Evolutionary conservation across 2,797 vertebrate species (phyloP), one percentile per base, ranked within the genome.

Genomic region (Acestrorhynchus altus): DNA sequence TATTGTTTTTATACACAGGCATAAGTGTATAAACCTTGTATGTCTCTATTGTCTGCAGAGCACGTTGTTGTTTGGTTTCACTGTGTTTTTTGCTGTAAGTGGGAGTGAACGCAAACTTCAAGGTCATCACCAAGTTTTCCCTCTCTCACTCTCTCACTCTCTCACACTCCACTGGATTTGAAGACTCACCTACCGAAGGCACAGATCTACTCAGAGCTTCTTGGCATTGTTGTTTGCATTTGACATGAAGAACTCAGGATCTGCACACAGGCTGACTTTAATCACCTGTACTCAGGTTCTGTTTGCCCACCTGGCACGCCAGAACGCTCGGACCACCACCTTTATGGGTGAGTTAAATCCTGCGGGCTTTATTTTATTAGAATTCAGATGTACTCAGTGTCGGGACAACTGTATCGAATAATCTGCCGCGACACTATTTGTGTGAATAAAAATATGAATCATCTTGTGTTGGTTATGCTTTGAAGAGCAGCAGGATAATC

Each of bases 71-170:
- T n/a, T n/a, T n/a, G n/a, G n/a, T n/a, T n/a, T n/a, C n/a, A n/a
- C 16, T 47, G 11, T 47, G 46, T 47, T 47, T 47, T 2, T 47
- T 52, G 4, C n/a, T 10, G 8, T 26, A 20, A 66, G 64, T 66
- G 64, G 64, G 64, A 66, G 64, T 44, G 22, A 11, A 44, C 16
- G 44, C 8, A 15, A 40, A 39, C 31, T 47, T 66, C 64, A 66
- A 66, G 64, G 64, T 26, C 64, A 66, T 40, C 44, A 16, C 20
- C 8, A 8, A 63, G 60, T 35, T 64, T 2, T 51, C 4, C n/a
- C 47, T 51, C 47, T 2, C 18, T 47, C 13, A 4, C 46, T 47
- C 10, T 16, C 31, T 39, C 16, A 11, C 12, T n/a, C n/a, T 44
- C 20, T 18, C 18, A 7, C 1, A 4, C 59, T 18, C n/a, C 31